These are phyloP conservation scores for Mythimna ferrago DNA, from an alignment of 2,888 invertebrate species.

Conservation along the genomic window DNA sequence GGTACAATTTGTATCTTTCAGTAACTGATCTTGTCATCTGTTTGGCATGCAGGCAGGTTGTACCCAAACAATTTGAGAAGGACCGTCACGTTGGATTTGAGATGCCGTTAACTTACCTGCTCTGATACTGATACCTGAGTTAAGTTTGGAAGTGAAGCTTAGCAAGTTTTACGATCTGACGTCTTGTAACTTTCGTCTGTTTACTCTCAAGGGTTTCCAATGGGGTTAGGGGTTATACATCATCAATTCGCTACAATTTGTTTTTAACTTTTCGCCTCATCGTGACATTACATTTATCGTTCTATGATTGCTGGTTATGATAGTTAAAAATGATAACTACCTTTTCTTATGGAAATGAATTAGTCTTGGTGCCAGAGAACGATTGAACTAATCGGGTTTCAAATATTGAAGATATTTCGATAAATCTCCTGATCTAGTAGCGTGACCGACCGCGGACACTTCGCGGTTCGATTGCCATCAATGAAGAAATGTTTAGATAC, in stretches of 20 bases:
- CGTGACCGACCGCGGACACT: slow-evolving; percentile 74
- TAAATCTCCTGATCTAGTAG: slow-evolving; percentile 67
- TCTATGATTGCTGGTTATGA: slow-evolving; percentile 45
- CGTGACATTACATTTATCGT: slow-evolving; percentile 34
- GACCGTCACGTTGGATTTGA: slow-evolving; percentile 12
- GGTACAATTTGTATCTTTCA: slow-evolving; percentile 29
- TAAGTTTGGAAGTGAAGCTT: not conserved
- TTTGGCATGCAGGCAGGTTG: slow-evolving; percentile 32
- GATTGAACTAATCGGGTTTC: slow-evolving; percentile 44
- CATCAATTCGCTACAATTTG: slow-evolving; percentile 38
- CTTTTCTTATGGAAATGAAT: slow-evolving; percentile 43
- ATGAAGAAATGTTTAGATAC: slow-evolving; percentile 79
- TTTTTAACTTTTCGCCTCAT: slow-evolving; percentile 25
- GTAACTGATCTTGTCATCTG: slow-evolving; percentile 37
- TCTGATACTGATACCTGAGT: slow-evolving; percentile 43
- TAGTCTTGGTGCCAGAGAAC: slow-evolving; percentile 56
- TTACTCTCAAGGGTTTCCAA: slow-evolving; percentile 12
- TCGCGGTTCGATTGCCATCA: slow-evolving; percentile 76
- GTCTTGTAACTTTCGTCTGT: slow-evolving; percentile 25
- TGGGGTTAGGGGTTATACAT: not conserved
- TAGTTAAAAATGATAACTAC: slow-evolving; percentile 49
- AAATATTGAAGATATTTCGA: slow-evolving; percentile 61
- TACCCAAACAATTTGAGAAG: slow-evolving; percentile 35
- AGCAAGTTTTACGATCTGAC: slow-evolving; percentile 8
- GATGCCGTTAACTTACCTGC: slow-evolving; percentile 53